Percentiles rank a stretch among this genome's conserved stretches.
Evolutionary conservation across 1,140 invertebrate species (phyloP).

Genomic region (Caenorhabditis brenneri): DNA sequence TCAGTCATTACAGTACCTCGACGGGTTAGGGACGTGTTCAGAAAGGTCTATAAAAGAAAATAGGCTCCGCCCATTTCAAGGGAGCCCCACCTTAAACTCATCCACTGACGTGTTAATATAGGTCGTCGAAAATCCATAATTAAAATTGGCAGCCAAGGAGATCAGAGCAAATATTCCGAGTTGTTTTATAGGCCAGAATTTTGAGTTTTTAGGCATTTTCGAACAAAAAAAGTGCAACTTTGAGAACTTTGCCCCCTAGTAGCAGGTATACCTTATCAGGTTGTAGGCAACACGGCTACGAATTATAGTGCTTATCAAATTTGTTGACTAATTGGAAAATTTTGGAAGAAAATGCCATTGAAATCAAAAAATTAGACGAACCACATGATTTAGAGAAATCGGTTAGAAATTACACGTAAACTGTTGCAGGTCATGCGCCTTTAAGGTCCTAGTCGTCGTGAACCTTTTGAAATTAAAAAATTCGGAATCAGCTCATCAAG

Average conservation of each 20-base stretch:
- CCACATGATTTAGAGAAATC: no score
- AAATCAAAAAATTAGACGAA: no score
- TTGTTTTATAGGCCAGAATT: neutral
- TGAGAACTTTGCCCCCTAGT: neutral
- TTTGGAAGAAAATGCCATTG: no score
- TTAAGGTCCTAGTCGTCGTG: no score
- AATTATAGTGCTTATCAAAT: neutral
- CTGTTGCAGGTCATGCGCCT: no score
- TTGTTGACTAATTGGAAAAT: neutral
- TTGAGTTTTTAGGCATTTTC: neutral
- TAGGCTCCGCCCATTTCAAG: no score
- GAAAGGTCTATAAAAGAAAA: no score
- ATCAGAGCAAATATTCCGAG: neutral
- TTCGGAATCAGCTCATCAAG: no score
- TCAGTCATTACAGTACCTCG: neutral
- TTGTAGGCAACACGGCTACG: neutral
- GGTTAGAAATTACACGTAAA: no score
- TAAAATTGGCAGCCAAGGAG: constrained; percentile 50
- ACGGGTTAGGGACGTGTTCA: constrained; percentile 26
- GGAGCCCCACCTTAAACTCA: constrained; percentile 52
- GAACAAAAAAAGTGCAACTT: neutral
- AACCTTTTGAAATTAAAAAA: no score
- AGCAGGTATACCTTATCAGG: neutral
- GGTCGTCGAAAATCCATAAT: constrained; percentile 55
- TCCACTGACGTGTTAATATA: constrained; percentile 58